These are phyloP conservation scores for Callyntrura sp. DNA, from an alignment of 2,888 invertebrate genomes.

Conservation along the genomic window DNA sequence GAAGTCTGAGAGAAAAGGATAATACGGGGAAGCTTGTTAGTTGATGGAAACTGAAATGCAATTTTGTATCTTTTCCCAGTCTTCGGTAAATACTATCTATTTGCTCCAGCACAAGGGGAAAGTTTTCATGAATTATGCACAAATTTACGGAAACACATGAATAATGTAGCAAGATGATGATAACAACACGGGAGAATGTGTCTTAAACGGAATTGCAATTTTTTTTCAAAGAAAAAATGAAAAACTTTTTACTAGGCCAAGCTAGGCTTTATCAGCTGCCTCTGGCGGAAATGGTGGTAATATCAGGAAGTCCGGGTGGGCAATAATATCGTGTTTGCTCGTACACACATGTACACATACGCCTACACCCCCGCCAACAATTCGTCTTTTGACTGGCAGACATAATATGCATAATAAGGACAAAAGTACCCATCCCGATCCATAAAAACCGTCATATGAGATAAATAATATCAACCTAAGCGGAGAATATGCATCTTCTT, in stretches of 20 bases:
- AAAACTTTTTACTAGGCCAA: constrained; percentile 12
- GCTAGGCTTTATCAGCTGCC: background rate
- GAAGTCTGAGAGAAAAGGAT: too few relatives aligned
- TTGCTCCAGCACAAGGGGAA: background rate
- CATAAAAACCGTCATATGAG: too few relatives aligned
- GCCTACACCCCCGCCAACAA: background rate
- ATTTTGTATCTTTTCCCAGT: too few relatives aligned
- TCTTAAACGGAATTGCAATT: background rate
- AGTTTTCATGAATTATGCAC: constrained; percentile 12
- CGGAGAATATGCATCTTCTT: too few relatives aligned
- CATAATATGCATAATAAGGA: background rate
- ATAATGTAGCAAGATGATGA: background rate
- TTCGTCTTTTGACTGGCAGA: background rate
- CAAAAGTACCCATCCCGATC: background rate
- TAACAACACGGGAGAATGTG: background rate
- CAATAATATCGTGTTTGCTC: background rate
- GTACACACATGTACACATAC: background rate
- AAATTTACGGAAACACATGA: background rate
- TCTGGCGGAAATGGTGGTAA: background rate
- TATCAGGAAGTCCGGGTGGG: background rate
- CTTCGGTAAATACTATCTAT: too few relatives aligned
- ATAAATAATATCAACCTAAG: too few relatives aligned
- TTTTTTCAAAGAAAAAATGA: background rate
- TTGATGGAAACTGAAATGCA: too few relatives aligned
- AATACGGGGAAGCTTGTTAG: too few relatives aligned